Evolutionary conservation across 2,888 invertebrate species (phyloP), one percentile per base, ranked within the genome.

Genomic region (Orthonevra nobilis): DNA sequence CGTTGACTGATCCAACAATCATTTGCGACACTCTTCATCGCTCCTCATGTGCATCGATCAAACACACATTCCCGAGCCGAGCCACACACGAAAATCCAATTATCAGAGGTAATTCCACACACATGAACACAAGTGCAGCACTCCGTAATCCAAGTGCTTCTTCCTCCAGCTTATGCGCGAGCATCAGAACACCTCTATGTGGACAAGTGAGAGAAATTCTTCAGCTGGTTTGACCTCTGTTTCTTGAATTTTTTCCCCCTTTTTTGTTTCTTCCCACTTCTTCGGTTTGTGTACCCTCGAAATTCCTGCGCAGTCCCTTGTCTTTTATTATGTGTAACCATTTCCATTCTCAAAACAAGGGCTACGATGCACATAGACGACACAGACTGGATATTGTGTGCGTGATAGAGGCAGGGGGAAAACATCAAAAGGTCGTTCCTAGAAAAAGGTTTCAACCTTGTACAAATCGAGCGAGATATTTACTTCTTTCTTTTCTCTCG

Each of bases 401-500:
- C 36, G 38, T 58, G 58, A 23, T 38, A n/a, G 5, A 3, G 40
- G 44, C 19, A 32, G 17, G 9, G 32, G 54, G 28, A 19, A 58
- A 48, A 26, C 12, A 50, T 60, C 73, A 60, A 75, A 66, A 63
- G 75, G 42, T 56, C 48, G 48, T 75, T 75, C 70, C 75, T 70
- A 75, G 75, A 75, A 75, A 72, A 70, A 75, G 50, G 69, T 52
- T 23, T 68, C 28, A 58, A 54, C 26, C 6, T 15, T 30, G 38
- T 48, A 30, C 30, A 15, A n/a, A n/a, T n/a, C n/a, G n/a, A n/a
- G 28, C 30, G 12, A 58, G 32, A 15, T 34, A 26, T 19, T 46
- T 15, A n/a, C 19, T 48, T 9, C 10, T 14, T 30, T 46, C 20
- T 26, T 42, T 26, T 36, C 23, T 23, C 7, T 17, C 50, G 36